Percentiles rank a stretch among this genome's conserved stretches.
These are phyloP conservation scores for Drosophila multiciliata DNA, from an alignment of 2,888 invertebrate genomes.

Conservation along the genomic window DNA sequence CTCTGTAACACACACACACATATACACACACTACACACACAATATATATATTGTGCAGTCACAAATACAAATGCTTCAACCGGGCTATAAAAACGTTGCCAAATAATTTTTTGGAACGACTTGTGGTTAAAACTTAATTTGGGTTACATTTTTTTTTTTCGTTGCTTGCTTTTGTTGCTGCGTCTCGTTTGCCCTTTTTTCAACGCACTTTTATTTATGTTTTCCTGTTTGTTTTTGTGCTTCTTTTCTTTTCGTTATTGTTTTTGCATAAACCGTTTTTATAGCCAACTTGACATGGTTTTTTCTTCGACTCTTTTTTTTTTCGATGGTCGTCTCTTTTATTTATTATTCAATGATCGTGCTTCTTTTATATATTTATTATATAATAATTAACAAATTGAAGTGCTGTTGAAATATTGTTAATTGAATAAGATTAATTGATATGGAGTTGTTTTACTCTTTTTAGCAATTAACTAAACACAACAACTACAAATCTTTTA, in stretches of 20 bases:
- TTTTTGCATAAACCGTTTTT: constrained; percentile 56
- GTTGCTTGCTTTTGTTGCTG: constrained; percentile 30
- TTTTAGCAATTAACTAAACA: not conserved
- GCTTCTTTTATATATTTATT: constrained; percentile 56
- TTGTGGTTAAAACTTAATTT: constrained; percentile 71
- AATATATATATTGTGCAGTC: constrained; percentile 54
- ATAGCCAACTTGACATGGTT: constrained; percentile 70
- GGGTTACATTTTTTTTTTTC: constrained; percentile 67
- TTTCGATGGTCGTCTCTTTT: constrained; percentile 25
- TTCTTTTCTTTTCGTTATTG: constrained; percentile 41
- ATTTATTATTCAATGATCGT: constrained; percentile 67
- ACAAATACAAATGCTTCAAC: constrained; percentile 56
- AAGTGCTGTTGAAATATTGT: constrained; percentile 52
- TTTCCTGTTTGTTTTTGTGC: constrained; percentile 60
- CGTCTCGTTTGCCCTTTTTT: constrained; percentile 65
- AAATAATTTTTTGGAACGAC: constrained; percentile 65
- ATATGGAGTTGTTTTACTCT: constrained; percentile 10
- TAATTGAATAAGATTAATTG: constrained; percentile 51
- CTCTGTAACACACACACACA: constrained; percentile 22
- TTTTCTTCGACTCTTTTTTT: constrained; percentile 26
- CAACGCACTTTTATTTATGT: constrained; percentile 73
- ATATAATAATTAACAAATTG: constrained; percentile 67
- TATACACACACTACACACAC: not conserved
- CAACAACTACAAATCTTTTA: not conserved
- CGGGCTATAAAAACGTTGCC: constrained; percentile 75